phyloP scores from a whole-genome alignment of 2,888 invertebrate genomes.

The Ditula angustiorana region DNA sequence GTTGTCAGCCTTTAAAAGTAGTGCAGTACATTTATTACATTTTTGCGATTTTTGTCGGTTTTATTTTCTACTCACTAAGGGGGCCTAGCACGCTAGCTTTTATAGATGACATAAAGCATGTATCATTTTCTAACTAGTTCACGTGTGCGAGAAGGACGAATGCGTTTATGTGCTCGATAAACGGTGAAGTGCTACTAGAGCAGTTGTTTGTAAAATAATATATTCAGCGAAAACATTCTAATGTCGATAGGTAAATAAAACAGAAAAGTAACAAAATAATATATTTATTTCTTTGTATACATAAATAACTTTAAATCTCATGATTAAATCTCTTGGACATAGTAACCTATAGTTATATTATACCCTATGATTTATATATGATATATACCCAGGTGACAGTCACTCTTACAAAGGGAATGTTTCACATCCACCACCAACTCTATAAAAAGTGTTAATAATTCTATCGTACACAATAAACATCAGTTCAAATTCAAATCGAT shows the following conservation, averaged over 20 bases:
- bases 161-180: too few relatives aligned
- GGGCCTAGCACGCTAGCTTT: too few relatives aligned
- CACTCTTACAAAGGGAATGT: slow-evolving; percentile 22
- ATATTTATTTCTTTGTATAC: slow-evolving; percentile 21
- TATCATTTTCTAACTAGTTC: too few relatives aligned
- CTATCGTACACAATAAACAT: slow-evolving; percentile 10
- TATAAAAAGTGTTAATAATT: slow-evolving; percentile 16
- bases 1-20: background rate
- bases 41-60: too few relatives aligned
- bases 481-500: slow-evolving; percentile 14
- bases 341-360: background rate
- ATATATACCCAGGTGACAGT: background rate
- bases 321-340: slow-evolving; percentile 28
- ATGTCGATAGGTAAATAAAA: background rate
- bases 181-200: too few relatives aligned
- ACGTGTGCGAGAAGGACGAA: too few relatives aligned
- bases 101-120: too few relatives aligned
- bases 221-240: too few relatives aligned
- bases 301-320: slow-evolving; percentile 29
- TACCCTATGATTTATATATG: background rate
- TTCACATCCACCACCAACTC: slow-evolving; percentile 30
- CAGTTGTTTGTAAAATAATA: too few relatives aligned
- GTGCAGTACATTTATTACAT: too few relatives aligned
- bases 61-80: too few relatives aligned
- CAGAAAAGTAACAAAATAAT: slow-evolving; percentile 5